Base-by-base conservation (phyloP, 1,140 invertebrate genomes). In the Polypedilum pembai region DNA sequence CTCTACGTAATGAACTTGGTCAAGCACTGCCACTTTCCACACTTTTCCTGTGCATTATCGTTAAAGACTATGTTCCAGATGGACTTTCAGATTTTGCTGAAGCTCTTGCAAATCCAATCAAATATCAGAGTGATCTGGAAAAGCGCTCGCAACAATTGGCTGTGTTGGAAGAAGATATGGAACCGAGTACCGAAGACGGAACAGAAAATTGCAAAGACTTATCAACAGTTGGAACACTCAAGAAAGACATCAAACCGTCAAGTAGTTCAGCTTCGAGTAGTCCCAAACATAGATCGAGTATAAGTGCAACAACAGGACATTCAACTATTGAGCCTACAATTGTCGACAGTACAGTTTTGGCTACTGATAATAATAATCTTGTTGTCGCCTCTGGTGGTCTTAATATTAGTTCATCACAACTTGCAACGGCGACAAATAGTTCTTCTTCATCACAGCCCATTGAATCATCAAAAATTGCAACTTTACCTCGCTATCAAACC, bases 41-140 rank as follows among this genome's bases (percentile, higher is more conserved):
- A 33, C 84, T 99, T 15, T 96, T 99, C 82, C 88, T 98, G 33
- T 89, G 94, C 77, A 92, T 99, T 40, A 89, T 93, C 40, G 93
- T 99, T 12, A 98, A 98, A 83, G 94, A 96, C 81, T 99, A 99
- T 82, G 96, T 99, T 40, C 98, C 98, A 0, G 95, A 99, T 82
- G 94, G 89, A 76, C 86, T 93, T 73, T 94, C 92, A 75, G 95
- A 96, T 79, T 90, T 99, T 81, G 98, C 98, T 3, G 96, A 98
- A 82, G 96, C 96, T 4, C 83, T 99, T 75, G 95, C 95, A 8
- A 98, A 98, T 85, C 98, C 97, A 0, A 96, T 98, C 76, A 97
- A 98, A 80, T 98, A 96, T 83, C 93, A 98, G 81, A 96, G 92
- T 78, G 93, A 95, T 83, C 82, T 92, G 75, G 95, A 98, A 79